These are phyloP conservation scores for Drosophila barbarae DNA, from an alignment of 2,888 invertebrate genomes.

Conservation along the genomic window DNA sequence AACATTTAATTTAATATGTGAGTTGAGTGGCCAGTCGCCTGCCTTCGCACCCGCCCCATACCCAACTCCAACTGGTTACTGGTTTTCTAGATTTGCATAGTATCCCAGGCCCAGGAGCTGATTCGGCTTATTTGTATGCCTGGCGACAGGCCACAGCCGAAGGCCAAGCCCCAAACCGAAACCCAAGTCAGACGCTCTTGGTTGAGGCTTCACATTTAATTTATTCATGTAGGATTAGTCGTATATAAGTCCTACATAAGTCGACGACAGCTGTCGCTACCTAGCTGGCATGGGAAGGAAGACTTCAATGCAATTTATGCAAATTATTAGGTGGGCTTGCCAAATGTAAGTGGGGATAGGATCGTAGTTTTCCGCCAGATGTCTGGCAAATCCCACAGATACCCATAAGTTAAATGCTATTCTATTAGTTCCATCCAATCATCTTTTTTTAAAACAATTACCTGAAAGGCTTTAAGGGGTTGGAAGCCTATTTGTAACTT, in stretches of 20 bases:
- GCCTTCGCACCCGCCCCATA: conserved; percentile 22
- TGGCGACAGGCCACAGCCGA: conserved; percentile 30
- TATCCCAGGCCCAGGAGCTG: conserved; percentile 18
- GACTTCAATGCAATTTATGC: conserved; percentile 36
- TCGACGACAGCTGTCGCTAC: conserved; percentile 45
- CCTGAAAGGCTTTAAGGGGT: background rate
- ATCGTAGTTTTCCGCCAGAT: conserved; percentile 18
- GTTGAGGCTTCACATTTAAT: conserved; percentile 54
- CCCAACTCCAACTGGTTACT: conserved; percentile 17
- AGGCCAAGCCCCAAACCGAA: conserved; percentile 20
- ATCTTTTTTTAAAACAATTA: conserved; percentile 2
- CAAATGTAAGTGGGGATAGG: conserved; percentile 19
- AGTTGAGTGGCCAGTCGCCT: conserved; percentile 31
- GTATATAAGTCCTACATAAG: conserved; percentile 49
- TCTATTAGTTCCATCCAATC: background rate
- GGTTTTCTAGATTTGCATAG: conserved; percentile 46
- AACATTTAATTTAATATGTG: conserved; percentile 64
- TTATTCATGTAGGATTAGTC: conserved; percentile 53
- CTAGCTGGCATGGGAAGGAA: conserved; percentile 29
- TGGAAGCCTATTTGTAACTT: background rate
- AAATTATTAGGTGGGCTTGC: conserved; percentile 23
- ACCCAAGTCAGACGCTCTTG: conserved; percentile 21
- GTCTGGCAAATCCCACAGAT: conserved; percentile 2
- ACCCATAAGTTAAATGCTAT: conserved; percentile 4
- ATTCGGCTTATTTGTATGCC: conserved; percentile 60